Conservation (phyloP, 2,113 vertebrate species). For the Calcarius ornatus region DNA sequence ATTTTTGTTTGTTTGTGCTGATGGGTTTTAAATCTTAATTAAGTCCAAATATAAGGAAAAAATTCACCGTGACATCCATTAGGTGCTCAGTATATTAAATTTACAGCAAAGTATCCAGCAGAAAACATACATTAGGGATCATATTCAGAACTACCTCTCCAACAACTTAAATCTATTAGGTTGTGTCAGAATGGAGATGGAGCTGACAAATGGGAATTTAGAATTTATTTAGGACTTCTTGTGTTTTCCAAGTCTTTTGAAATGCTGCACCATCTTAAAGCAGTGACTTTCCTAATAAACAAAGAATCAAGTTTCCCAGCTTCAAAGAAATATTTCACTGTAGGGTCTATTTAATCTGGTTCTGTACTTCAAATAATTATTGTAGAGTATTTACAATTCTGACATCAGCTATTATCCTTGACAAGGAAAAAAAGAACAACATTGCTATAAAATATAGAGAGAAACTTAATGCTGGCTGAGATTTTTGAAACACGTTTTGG, state of each 20-base stretch:
- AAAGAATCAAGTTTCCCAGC: not conserved
- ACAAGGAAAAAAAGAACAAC: not conserved
- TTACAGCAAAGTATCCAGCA: not conserved
- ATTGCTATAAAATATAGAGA: not conserved
- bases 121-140: not conserved
- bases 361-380: not conserved
- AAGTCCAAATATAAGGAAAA: not conserved
- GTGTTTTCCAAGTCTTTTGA: not conserved
- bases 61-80: not conserved
- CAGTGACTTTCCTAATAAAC: not conserved
- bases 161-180: not conserved
- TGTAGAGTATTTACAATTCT: slow-evolving; percentile 5
- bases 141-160: not conserved
- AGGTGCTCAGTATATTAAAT: not conserved
- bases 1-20: slow-evolving; percentile 23
- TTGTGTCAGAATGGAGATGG: not conserved
- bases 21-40: not conserved
- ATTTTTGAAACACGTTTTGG: not conserved
- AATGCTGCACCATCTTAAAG: not conserved
- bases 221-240: not conserved
- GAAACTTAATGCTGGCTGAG: not conserved
- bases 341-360: slow-evolving; percentile 3
- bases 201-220: not conserved
- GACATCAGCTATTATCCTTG: not conserved
- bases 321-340: slow-evolving; percentile 20